These are phyloP conservation scores for Calycopis cecrops DNA, from an alignment of 1,140 invertebrate genomes.

Conservation along the genomic window DNA sequence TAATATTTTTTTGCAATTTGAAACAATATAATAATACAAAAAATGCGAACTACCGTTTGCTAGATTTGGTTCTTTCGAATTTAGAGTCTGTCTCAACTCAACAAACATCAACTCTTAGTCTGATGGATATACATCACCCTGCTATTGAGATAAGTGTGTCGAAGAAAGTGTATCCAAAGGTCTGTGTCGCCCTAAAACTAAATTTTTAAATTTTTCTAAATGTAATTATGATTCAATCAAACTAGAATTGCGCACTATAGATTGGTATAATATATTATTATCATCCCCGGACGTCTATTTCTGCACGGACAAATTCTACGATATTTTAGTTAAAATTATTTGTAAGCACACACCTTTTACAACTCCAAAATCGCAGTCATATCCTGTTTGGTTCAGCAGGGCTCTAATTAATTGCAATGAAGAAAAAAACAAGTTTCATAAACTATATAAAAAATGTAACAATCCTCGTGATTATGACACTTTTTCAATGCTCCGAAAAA, in stretches of 20 bases:
- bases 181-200: neutral
- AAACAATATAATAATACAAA: too few species aligned
- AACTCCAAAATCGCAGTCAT: neutral
- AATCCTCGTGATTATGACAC: conserved; percentile 20
- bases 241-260: neutral
- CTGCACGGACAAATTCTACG: conserved; percentile 4
- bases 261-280: conserved; percentile 12
- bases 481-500: conserved; percentile 5
- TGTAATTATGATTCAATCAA: conserved; percentile 11
- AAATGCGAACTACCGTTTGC: too few species aligned
- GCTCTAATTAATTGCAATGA: conserved; percentile 9
- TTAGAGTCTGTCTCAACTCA: too few species aligned
- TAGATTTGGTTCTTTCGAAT: too few species aligned
- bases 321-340: conserved; percentile 6
- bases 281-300: conserved; percentile 13
- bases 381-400: conserved; percentile 17
- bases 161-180: neutral
- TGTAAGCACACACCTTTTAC: conserved; percentile 2
- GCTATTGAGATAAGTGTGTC: too few species aligned
- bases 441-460: conserved; percentile 12
- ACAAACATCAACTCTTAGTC: too few species aligned
- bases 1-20: neutral
- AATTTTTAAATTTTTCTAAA: conserved; percentile 14
- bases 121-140: too few species aligned
- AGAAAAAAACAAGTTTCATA: conserved; percentile 20